phyloP scores from a whole-genome alignment of 2,113 vertebrate genomes.

The Chiloscyllium plagiosum region DNA sequence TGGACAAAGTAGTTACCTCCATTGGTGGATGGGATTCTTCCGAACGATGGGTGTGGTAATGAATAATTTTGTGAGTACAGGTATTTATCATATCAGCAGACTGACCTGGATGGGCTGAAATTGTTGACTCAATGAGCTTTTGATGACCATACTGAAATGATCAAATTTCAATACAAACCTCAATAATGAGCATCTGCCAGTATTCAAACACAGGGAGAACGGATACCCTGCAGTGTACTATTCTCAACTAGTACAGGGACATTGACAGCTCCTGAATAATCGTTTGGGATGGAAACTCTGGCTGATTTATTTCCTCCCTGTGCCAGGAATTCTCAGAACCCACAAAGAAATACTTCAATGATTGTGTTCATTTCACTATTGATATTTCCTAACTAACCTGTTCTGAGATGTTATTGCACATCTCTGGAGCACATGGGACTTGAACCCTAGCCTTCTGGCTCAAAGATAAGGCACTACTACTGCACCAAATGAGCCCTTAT shows the following conservation, averaged over 20 bases:
- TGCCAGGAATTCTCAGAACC: neutral
- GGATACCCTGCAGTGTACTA: neutral
- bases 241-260: neutral
- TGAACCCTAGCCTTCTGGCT: too few relatives aligned
- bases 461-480: too few relatives aligned
- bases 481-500: neutral
- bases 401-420: too few relatives aligned
- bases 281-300: neutral
- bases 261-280: neutral
- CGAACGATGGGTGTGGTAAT: neutral
- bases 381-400: too few relatives aligned
- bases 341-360: neutral
- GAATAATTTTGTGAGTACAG: neutral
- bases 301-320: neutral
- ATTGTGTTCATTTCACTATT: too few relatives aligned
- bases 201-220: neutral
- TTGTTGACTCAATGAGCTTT: neutral
- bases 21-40: neutral
- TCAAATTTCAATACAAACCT: neutral
- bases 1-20: neutral
- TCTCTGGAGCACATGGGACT: too few relatives aligned
- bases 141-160: neutral
- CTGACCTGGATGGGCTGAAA: neutral
- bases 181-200: neutral
- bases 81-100: neutral